Conservation (phyloP, 2,113 vertebrate genomes). For the Sinocyclocheilus anshuiensis region DNA sequence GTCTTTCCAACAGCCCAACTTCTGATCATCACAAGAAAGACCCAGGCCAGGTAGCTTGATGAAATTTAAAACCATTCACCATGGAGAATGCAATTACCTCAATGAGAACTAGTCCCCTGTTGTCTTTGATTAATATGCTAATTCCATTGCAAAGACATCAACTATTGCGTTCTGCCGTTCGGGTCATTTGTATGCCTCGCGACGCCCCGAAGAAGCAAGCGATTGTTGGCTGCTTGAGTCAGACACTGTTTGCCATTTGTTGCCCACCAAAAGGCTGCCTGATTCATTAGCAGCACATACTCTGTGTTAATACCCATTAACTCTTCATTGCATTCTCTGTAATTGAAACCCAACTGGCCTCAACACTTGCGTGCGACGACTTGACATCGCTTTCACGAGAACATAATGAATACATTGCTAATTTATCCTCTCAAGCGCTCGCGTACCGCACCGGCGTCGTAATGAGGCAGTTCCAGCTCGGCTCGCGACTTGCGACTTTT, state of each 20-base stretch:
- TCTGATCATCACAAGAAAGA: conserved; percentile 7
- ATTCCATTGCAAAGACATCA: conserved; percentile 26
- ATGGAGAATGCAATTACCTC: background rate
- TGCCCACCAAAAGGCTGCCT: conserved; percentile 10
- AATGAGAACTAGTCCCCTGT: conserved; percentile 17
- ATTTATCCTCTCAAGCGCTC: conserved; percentile 15
- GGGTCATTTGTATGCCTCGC: conserved; percentile 27
- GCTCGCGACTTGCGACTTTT: background rate
- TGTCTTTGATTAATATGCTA: conserved; percentile 28
- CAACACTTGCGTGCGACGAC: conserved; percentile 11
- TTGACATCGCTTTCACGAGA: conserved; percentile 21
- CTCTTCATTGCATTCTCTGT: conserved; percentile 20
- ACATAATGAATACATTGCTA: conserved; percentile 38
- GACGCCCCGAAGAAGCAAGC: background rate
- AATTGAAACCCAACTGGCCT: conserved; percentile 43
- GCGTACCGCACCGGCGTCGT: background rate
- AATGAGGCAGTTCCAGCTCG: conserved; percentile 16
- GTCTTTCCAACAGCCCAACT: background rate
- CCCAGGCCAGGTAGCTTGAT: background rate
- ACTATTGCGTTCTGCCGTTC: background rate
- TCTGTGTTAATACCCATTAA: conserved; percentile 28
- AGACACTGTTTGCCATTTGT: conserved; percentile 33
- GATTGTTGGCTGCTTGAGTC: conserved; percentile 16
- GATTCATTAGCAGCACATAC: conserved; percentile 24
- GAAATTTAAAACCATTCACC: conserved; percentile 13